phyloP scores from a whole-genome alignment of 2,888 invertebrate genomes.

The Yponomeuta plumbellus region DNA sequence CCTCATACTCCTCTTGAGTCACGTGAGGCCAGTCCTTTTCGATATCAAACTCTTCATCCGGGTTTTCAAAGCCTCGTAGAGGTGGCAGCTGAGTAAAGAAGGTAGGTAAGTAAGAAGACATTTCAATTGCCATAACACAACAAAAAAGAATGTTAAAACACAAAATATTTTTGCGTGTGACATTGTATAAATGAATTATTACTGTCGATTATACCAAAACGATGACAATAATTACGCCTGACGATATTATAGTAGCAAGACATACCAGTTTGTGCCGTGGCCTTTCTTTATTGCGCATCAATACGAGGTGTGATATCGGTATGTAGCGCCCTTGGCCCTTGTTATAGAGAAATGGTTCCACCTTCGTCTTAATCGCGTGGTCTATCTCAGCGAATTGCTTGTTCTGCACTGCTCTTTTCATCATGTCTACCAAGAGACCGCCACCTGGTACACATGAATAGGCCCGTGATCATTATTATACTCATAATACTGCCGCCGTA shows the following conservation, averaged over 20 bases:
- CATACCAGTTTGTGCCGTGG: constrained; percentile 85
- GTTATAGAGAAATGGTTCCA: constrained; percentile 95
- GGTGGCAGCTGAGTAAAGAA: constrained; percentile 78
- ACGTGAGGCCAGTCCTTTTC: constrained; percentile 85
- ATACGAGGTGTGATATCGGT: constrained; percentile 91
- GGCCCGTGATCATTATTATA: constrained; percentile 11
- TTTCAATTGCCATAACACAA: constrained; percentile 9
- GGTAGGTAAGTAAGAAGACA: constrained; percentile 22
- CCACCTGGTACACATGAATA: constrained; percentile 77
- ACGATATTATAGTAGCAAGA: too few relatives aligned
- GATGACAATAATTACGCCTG: not conserved
- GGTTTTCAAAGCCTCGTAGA: constrained; percentile 87
- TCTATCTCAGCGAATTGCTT: constrained; percentile 95
- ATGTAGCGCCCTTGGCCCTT: constrained; percentile 94
- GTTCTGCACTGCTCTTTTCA: constrained; percentile 92
- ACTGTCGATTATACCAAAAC: too few relatives aligned
- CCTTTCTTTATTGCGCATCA: constrained; percentile 90
- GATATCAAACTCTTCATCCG: constrained; percentile 89
- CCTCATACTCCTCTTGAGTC: constrained; percentile 76
- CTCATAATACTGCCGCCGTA: too few relatives aligned
- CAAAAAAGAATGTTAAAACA: not conserved
- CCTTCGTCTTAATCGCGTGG: constrained; percentile 93
- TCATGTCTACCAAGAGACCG: constrained; percentile 94
- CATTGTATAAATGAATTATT: too few relatives aligned
- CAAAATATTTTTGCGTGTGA: too few relatives aligned